These are phyloP conservation scores for Cataglyphis rosenhaueri DNA, from an alignment of 2,888 invertebrate genomes.

Conservation along the genomic window DNA sequence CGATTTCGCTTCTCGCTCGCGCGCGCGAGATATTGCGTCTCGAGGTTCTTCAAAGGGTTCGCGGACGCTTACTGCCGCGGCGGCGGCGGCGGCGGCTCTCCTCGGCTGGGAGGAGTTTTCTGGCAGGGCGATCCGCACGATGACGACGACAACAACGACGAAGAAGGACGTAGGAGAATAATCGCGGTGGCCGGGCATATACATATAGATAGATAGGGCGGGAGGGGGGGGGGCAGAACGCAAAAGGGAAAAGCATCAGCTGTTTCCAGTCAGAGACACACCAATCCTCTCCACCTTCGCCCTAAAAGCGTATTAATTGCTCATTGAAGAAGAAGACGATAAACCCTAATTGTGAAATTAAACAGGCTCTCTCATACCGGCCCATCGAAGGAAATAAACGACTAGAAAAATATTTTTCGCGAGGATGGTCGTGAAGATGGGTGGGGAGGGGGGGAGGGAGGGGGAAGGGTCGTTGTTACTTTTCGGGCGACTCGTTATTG, in stretches of 20 bases:
- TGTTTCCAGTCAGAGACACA: conserved; percentile 4
- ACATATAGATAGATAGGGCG: not conserved
- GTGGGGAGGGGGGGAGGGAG: not conserved
- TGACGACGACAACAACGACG: conserved; percentile 3
- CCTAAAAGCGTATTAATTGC: conserved; percentile 43
- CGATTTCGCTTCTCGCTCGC: conserved; percentile 44
- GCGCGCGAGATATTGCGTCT: conserved; percentile 51
- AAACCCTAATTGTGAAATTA: conserved; percentile 34
- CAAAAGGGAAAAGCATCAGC: conserved; percentile 40
- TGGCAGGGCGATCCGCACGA: conserved; percentile 27
- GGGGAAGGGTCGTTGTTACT: not conserved
- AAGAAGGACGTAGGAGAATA: conserved; percentile 1
- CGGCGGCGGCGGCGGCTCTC: not conserved
- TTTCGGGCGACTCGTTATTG: not conserved
- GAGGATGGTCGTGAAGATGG: not conserved
- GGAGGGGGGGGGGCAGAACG: not conserved
- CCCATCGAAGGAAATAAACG: not conserved
- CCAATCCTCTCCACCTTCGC: not conserved
- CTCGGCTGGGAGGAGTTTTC: conserved; percentile 42
- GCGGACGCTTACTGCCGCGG: conserved; percentile 12
- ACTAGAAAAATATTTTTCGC: not conserved
- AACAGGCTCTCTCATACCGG: no score
- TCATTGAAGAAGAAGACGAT: not conserved
- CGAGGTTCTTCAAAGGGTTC: conserved; percentile 48
- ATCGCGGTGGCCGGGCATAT: conserved; percentile 15